Percentiles rank a stretch among this genome's conserved stretches.
Conservation (phyloP, 2,888 invertebrate species). For the Tortricodes alternella region DNA sequence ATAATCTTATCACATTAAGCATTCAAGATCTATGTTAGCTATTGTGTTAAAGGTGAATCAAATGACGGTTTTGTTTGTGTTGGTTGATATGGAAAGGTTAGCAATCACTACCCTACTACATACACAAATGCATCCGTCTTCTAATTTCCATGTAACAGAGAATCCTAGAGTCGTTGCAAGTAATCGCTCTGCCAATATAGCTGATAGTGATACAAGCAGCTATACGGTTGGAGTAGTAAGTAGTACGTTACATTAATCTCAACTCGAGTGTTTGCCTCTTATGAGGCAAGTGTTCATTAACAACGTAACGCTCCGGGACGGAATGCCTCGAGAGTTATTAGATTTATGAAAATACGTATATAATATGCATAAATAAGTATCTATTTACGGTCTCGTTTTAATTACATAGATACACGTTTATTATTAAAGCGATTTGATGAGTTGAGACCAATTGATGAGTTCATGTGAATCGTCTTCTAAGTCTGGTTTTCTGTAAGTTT, state of each 20-base stretch:
- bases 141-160: too few relatives aligned
- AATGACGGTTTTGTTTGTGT: too few relatives aligned
- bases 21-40: too few relatives aligned
- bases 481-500: too few relatives aligned
- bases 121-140: too few relatives aligned
- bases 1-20: too few relatives aligned
- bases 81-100: too few relatives aligned
- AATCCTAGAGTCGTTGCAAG: neutral
- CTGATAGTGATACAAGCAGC: neutral
- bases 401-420: neutral
- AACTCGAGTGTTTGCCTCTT: slow-evolving; percentile 28
- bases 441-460: too few relatives aligned
- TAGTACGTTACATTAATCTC: slow-evolving; percentile 29
- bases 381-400: slow-evolving; percentile 39
- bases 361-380: slow-evolving; percentile 10
- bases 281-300: slow-evolving; percentile 26
- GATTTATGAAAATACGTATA: slow-evolving; percentile 28
- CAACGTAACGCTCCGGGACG: slow-evolving; percentile 15
- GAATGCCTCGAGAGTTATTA: slow-evolving; percentile 19
- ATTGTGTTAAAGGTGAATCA: too few relatives aligned
- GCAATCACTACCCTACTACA: too few relatives aligned
- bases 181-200: neutral
- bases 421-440: neutral
- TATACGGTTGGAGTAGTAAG: neutral
- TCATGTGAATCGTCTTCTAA: too few relatives aligned